Base-by-base conservation (phyloP, 1,140 invertebrate species). In the Diachasmimorpha longicaudata region DNA sequence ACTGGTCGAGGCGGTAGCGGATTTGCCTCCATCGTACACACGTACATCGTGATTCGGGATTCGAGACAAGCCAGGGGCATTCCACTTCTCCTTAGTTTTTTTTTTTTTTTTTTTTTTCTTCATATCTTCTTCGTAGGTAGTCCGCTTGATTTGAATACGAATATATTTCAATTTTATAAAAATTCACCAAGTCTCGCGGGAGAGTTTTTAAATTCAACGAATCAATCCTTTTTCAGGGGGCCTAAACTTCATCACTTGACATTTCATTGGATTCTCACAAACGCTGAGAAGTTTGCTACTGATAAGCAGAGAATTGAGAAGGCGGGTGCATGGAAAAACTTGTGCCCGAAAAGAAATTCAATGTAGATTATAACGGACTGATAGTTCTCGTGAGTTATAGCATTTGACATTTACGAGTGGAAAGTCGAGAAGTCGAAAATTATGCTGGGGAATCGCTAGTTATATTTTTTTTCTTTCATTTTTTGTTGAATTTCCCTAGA, bases 151-250 rank as follows among this genome's bases (percentile, higher is more conserved):
- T 79, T 76, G 74, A 79, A 79, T 79, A 74, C 75, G 77, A 79
- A 79, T 79, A 76, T 11, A 79, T 79, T 79, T 76, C 66, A 76
- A 79, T 79, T 79, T 79, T 79, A 79, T 74, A 52, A 58, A 76
- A 76, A 74, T 74, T 71, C 48, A 4, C 44, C 68, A 75, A 78
- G 52, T 70, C 70, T n/a, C 39, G 9, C 48, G 11, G 1, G 3
- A 1, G n/a, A 52, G 11, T 52, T 52, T 52, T 52, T 52, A 46
- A 46, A 46, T n/a, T 46, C 44, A 46, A n/a, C 44, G 4, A 46
- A 46, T 46, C 44, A 5, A 46, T n/a, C n/a, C 44, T 46, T 5
- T 46, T 46, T 3, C 4, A 46, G 4, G 11, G 44, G 44, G 44
- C 44, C 44, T 46, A 46, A 46, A 46, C 44, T 31, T 31, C 31